Evolutionary conservation across 2,888 invertebrate species (phyloP).

Genomic region (Phlogophora meticulosa): DNA sequence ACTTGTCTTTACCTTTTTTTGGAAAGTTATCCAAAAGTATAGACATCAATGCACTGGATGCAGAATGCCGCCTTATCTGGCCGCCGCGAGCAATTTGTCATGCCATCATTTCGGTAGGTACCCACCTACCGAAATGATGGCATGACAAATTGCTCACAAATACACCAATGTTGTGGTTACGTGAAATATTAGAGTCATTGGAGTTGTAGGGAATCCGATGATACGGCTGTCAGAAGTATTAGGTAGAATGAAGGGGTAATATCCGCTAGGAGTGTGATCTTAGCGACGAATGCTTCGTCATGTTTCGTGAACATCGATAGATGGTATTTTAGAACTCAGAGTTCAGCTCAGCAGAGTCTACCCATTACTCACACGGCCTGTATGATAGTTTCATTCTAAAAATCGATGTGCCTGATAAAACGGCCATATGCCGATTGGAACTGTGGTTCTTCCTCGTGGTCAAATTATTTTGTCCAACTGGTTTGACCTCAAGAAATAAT

Average conservation of each 20-base stretch:
- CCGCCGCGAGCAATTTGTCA: neutral
- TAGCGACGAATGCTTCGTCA: too few species aligned
- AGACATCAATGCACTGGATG: neutral
- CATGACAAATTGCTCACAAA: neutral
- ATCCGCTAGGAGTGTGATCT: too few species aligned
- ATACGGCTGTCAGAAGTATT: conserved; percentile 5
- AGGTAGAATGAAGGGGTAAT: neutral
- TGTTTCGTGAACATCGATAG: too few species aligned
- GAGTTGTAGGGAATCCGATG: neutral
- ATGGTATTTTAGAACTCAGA: neutral
- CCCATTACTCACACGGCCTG: neutral
- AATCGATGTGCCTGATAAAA: too few species aligned
- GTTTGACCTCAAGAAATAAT: too few species aligned
- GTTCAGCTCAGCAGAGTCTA: neutral
- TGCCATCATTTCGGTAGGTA: neutral
- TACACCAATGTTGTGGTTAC: neutral
- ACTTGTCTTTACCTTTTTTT: neutral
- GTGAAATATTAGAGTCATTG: neutral
- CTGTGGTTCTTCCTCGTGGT: too few species aligned
- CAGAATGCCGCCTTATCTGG: neutral
- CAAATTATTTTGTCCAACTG: too few species aligned
- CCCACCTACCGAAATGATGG: neutral
- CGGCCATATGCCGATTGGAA: too few species aligned
- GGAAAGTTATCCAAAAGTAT: neutral
- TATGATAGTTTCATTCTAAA: neutral